phyloP scores from a whole-genome alignment of 30 jellyfish, hydroid and myxozoan genomes.

The Chironex yamaguchii region DNA sequence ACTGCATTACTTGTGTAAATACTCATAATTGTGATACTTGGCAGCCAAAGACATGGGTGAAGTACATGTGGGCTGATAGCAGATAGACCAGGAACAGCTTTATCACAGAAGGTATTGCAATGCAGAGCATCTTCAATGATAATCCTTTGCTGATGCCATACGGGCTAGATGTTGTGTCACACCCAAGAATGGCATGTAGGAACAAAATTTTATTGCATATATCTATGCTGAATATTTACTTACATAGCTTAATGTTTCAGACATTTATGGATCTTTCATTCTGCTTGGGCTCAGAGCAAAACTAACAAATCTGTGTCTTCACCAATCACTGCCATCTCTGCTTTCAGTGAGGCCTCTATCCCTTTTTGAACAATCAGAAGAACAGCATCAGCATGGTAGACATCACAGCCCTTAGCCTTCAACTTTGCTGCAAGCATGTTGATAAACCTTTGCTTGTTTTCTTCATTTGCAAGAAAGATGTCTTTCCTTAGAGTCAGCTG shows the following conservation, averaged over 20 bases:
- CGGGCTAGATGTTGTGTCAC: constrained; percentile 73
- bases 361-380: constrained; percentile 66
- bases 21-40: constrained; percentile 59
- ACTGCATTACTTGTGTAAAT: constrained; percentile 47
- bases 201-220: constrained; percentile 49
- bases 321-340: constrained; percentile 55
- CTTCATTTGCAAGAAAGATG: no score
- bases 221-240: constrained; percentile 24
- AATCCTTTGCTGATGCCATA: constrained; percentile 69
- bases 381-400: constrained; percentile 75
- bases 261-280: constrained; percentile 26
- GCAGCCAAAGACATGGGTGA: constrained; percentile 77
- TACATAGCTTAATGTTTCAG: constrained; percentile 38
- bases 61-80: constrained; percentile 60
- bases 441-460: no score
- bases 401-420: no score
- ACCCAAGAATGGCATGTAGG: constrained; percentile 71
- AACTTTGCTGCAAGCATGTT: no score
- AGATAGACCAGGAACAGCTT: constrained; percentile 34
- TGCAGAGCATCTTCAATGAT: constrained; percentile 56
- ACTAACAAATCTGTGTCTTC: constrained; percentile 63
- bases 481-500: constrained; percentile 63
- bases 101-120: constrained; percentile 62
- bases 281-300: constrained; percentile 66
- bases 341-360: constrained; percentile 35